Base-by-base conservation (phyloP, 2,888 invertebrate species). In the Chymomyza procnemis region DNA sequence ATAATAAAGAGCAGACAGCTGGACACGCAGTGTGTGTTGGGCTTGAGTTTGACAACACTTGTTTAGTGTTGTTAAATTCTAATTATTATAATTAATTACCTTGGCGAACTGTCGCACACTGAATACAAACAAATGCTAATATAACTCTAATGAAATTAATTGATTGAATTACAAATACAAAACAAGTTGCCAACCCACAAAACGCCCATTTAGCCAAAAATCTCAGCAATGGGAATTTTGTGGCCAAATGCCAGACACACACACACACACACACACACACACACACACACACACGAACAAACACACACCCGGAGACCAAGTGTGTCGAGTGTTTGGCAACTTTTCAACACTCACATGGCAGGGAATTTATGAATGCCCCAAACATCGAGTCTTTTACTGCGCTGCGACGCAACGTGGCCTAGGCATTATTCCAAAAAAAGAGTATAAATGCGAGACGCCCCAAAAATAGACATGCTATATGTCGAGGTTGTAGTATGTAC, bases 31-130 rank as follows among this genome's bases (percentile, higher is more conserved):
- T 41, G 12, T 41, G 34, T 12, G 34, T 41, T 12, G 34, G 8
- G 34, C 34, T 9, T 34, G 34, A 12, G 34, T 8, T 34, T 34
- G 34, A 41, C 34, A 41, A 41, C 34, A 41, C 34, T 41, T 41
- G 34, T 41, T 41, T 41, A 9, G 73, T 63, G 81, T 71, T 78
- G 78, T 86, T 81, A 84, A 86, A 83, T 80, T 86, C 74, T 74
- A 81, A 81, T 81, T 81, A 86, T 83, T 78, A 73, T 86, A 83
- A 81, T 86, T 86, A 81, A 81, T 81, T 81, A 84, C 84, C 71
- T 67, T 3, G 52, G 34, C 34, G 34, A 1, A 41, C 12, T 41
- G 34, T 41, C 34, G 34, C 34, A 41, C 34, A 41, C 34, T 41
- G 6, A 14, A 59, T n/a, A n/a, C 69, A 77, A 80, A 82, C 75